Evolutionary conservation across 2,888 invertebrate species (phyloP).

Genomic region (Gymnocheta viridis): DNA sequence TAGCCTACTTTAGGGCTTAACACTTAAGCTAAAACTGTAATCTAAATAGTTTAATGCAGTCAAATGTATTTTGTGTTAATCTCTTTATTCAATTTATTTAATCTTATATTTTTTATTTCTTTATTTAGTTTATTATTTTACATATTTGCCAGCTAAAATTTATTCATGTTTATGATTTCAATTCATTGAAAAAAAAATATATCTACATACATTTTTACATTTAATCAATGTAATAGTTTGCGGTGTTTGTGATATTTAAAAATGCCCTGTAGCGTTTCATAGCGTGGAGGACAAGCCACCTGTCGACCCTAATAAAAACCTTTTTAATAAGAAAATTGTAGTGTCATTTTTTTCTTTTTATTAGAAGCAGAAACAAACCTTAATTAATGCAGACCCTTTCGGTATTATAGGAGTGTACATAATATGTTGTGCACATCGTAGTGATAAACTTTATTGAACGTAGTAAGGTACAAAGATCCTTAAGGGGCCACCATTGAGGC

Average conservation of each 20-base stretch:
- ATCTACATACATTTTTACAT: not conserved
- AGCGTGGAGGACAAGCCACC: not conserved
- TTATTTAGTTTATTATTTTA: not conserved
- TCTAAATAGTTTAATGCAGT: conserved; percentile 42
- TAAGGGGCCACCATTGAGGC: not conserved
- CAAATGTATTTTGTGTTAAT: not conserved
- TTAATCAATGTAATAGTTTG: conserved; percentile 35
- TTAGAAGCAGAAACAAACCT: not conserved
- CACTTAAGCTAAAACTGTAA: conserved; percentile 14
- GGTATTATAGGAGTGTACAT: conserved; percentile 14
- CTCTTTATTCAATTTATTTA: not conserved
- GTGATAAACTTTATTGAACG: conserved; percentile 22
- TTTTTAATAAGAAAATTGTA: not conserved
- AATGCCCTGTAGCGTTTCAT: conserved; percentile 11
- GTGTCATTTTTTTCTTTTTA: not conserved
- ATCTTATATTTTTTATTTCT: not conserved
- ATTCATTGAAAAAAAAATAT: conserved; percentile 40
- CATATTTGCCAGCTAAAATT: not conserved
- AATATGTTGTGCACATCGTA: not conserved
- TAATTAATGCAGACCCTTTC: not conserved
- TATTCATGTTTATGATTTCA: conserved; percentile 32
- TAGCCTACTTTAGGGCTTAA: conserved; percentile 56
- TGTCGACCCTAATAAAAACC: not conserved
- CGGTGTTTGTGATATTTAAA: conserved; percentile 2
- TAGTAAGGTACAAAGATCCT: not conserved